phyloP scores from a whole-genome alignment of 2,797 vertebrate genomes.

The Anolis apletophallus region DNA sequence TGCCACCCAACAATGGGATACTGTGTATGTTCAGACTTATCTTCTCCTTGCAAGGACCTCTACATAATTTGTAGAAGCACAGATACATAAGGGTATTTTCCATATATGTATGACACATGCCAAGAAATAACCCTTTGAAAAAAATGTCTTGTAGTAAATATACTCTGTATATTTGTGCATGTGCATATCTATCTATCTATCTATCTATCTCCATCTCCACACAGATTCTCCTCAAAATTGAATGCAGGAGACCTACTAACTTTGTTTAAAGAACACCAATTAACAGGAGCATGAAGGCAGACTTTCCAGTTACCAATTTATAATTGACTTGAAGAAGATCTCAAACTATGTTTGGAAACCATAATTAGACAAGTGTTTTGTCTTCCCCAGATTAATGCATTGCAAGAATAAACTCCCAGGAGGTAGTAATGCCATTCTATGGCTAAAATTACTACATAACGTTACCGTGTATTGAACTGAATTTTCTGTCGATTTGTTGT shows the following conservation, averaged over 20 bases:
- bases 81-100: not conserved
- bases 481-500: too few relatives aligned
- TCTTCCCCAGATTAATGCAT: not conserved
- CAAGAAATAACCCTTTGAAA: not conserved
- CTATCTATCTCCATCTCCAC: not conserved
- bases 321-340: not conserved
- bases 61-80: not conserved
- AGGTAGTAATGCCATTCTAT: not conserved
- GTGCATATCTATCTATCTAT: too few relatives aligned
- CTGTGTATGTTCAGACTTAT: not conserved
- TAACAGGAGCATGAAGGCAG: not conserved
- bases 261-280: not conserved
- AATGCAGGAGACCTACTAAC: not conserved
- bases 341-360: not conserved
- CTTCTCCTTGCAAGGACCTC: not conserved
- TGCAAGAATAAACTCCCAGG: not conserved
- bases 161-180: too few relatives aligned
- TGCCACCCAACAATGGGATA: too few relatives aligned
- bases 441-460: too few relatives aligned
- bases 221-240: not conserved
- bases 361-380: not conserved
- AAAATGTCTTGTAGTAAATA: not conserved
- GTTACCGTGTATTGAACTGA: too few relatives aligned
- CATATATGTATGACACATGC: not conserved
- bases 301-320: not conserved